Base-by-base conservation (phyloP, 2,113 vertebrate species). In the Calcarius ornatus region DNA sequence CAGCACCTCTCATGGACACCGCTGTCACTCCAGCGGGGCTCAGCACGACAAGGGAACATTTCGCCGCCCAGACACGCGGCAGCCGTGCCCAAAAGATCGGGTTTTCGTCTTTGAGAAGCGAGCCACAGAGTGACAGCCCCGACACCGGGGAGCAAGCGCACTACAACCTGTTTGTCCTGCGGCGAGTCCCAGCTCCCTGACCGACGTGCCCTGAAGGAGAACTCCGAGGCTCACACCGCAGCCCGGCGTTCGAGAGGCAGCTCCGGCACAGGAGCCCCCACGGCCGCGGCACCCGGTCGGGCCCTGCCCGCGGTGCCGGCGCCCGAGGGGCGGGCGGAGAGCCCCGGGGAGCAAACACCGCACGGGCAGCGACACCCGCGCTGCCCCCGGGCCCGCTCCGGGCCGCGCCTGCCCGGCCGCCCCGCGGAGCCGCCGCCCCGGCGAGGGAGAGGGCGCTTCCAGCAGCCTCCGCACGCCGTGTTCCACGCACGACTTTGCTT, bases 21-120 rank as follows among this genome's bases (percentile, higher is more conserved):
- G 1, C 2, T 2, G 40, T 3, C 71, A 12, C 9, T 5, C 3
- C 0, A 4, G 1, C 2, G 10, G 24, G 2, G 10, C 68, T 11
- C 64, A 11, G 45, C 50, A 2, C 0, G 11, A 4, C 19, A 11
- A 15, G 24, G 21, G 22, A 12, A 27, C 28, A 22, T 2, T 35
- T 3, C 18, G 37, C 10, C 35, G 4, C 19, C 4, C 53, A 4
- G 33, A 40, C 2, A 8, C 11, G 0, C 6, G 7, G 72, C 2
- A 2, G 24, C 4, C 24, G 0, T 4, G 15, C 59, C 64, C 50
- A 5, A 9, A 27, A 14, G 14, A 69, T 53, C 1, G 5, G 3
- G 22, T 15, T 12, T 19, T 21, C 12, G 10, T 12, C 35, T 5
- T 1, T 1, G 6, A 14, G 43, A 83, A 38, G 33, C 2, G 10